These are phyloP conservation scores for Himalopsyche phryganea DNA, from an alignment of 1,140 invertebrate species.

Conservation along the genomic window DNA sequence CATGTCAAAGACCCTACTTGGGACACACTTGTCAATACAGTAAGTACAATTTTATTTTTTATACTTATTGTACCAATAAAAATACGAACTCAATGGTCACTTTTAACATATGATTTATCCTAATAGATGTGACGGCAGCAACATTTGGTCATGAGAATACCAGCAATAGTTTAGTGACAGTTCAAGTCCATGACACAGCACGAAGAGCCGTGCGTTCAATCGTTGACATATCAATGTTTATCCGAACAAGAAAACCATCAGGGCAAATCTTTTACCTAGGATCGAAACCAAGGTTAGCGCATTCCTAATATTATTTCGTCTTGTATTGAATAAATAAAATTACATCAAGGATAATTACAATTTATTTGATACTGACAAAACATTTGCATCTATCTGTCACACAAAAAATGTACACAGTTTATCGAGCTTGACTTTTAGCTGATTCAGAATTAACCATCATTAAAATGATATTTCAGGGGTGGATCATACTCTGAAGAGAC, in stretches of 20 bases:
- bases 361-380: no score
- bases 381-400: background rate
- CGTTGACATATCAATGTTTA: conserved; percentile 90
- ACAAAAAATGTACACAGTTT: no score
- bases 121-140: conserved; percentile 82
- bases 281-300: conserved; percentile 54
- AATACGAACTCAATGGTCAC: background rate
- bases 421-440: no score
- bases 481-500: conserved; percentile 54
- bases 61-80: no score
- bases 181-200: conserved; percentile 64
- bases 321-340: no score
- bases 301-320: background rate
- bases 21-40: conserved; percentile 85
- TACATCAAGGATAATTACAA: no score
- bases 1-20: conserved; percentile 81
- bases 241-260: conserved; percentile 75
- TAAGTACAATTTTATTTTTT: conserved; percentile 43
- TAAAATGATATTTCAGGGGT: conserved; percentile 11
- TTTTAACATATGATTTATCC: conserved; percentile 29
- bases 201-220: conserved; percentile 68
- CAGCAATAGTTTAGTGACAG: conserved; percentile 67
- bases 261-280: conserved; percentile 90
- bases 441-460: no score
- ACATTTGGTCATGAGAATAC: conserved; percentile 88